Evolutionary conservation across 2,797 vertebrate genomes (phyloP), one percentile per base, ranked within the genome.

Genomic region (Aplochiton taeniatus): DNA sequence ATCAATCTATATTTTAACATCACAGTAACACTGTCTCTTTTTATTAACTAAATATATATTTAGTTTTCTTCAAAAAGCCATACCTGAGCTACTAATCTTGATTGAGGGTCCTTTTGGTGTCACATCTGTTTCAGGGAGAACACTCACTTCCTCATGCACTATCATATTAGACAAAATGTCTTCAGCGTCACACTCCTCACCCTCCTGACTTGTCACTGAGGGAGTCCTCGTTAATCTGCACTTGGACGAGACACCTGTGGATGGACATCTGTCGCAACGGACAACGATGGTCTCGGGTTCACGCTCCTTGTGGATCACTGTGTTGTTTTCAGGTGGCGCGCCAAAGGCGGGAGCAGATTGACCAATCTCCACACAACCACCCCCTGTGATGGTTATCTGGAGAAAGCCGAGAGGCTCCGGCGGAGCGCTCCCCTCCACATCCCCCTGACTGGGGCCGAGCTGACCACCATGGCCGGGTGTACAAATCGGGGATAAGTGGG

Each of bases 281-380:
- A 73, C 64, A 17, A 68, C 16, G 17, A 68, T 64, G 45, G 45
- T 45, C 42, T 55, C 61, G 4, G 66, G 67, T 9, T 62, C 53
- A 14, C 53, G 58, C 48, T 65, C 44, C 19, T 53, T 62, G 49
- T 59, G 58, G 64, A 76, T 41, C 13, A 58, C 46, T 31, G 62
- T 49, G 20, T 65, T 41, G 20, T 72, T 46, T 4, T 63, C 54
- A 19, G 58, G 16, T 1, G 69, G 58, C 10, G 62, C 65, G 12
- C 46, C 48, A 13, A 19, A 58, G 17, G 68, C 44, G 8, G 63
- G 14, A 16, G 59, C 42, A 14, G 46, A 13, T 11, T 49, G 16
- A 12, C 55, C 14, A n/a, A 43, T 20, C 42, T 61, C 42, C 11
- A 51, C 49, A 13, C 51, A 47, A 19, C 55, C 14, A 42, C 19